phyloP scores from a whole-genome alignment of 2,113 vertebrate species.

The Crotalus helleri region DNA sequence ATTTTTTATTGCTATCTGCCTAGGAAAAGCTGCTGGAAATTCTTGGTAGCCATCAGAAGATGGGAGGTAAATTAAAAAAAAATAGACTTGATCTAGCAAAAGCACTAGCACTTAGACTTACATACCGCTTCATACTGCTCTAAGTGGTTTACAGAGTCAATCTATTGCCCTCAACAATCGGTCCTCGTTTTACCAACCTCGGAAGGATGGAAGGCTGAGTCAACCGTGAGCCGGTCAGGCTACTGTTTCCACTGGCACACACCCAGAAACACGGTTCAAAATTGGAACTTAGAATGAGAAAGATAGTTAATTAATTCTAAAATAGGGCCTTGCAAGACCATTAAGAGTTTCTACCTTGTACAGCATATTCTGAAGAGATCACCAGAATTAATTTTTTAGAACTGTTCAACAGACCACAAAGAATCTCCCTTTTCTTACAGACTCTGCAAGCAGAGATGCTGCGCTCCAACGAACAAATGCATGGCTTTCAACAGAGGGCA shows the following conservation, averaged over 20 bases:
- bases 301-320: no score
- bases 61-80: background rate
- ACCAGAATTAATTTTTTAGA: background rate
- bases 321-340: no score
- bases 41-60: background rate
- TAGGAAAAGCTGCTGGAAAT: background rate
- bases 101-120: background rate
- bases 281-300: background rate
- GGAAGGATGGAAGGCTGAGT: background rate
- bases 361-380: no score
- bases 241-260: background rate
- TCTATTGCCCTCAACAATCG: background rate
- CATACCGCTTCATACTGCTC: background rate
- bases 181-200: background rate
- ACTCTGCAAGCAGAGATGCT: constrained; percentile 69
- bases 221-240: background rate
- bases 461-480: constrained; percentile 51
- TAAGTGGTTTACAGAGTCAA: background rate
- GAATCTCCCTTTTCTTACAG: constrained; percentile 55
- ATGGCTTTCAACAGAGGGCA: constrained; percentile 53
- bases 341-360: background rate
- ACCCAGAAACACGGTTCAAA: background rate
- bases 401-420: background rate
- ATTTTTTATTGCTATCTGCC: background rate
- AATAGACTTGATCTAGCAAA: background rate